phyloP scores from a whole-genome alignment of 2,888 invertebrate species.

The Drosophila picticornis region DNA sequence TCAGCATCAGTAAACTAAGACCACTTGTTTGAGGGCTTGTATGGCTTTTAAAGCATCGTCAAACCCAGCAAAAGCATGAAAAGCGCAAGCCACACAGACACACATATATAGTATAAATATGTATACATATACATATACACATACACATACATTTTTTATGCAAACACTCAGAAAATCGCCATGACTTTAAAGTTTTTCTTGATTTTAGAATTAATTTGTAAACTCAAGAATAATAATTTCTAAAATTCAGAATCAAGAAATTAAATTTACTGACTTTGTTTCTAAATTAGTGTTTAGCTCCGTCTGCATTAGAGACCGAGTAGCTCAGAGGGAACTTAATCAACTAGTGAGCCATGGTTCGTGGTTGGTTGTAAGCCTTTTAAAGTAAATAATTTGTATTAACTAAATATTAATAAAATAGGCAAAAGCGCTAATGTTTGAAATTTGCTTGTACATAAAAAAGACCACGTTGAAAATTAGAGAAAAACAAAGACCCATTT shows the following conservation, averaged over 20 bases:
- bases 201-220: not conserved
- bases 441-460: not conserved
- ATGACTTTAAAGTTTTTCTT: not conserved
- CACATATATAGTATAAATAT: not conserved
- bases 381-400: not conserved
- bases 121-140: not conserved
- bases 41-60: slow-evolving; percentile 63
- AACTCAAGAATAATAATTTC: not conserved
- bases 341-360: not conserved
- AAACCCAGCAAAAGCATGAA: slow-evolving; percentile 34
- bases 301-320: too few relatives aligned
- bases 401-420: not conserved
- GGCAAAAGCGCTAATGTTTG: too few relatives aligned
- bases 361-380: not conserved
- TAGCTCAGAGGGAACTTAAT: not conserved
- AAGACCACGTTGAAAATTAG: not conserved
- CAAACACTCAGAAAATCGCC: not conserved
- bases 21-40: slow-evolving; percentile 55
- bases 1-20: slow-evolving; percentile 42
- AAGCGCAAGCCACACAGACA: slow-evolving; percentile 44
- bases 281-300: too few relatives aligned
- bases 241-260: not conserved
- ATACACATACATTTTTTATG: slow-evolving; percentile 4
- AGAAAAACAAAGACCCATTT: rapidly evolving
- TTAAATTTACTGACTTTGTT: not conserved